phyloP scores from a whole-genome alignment of 30 jellyfish, hydroid and myxozoan species.

The Cassiopea andromeda region DNA sequence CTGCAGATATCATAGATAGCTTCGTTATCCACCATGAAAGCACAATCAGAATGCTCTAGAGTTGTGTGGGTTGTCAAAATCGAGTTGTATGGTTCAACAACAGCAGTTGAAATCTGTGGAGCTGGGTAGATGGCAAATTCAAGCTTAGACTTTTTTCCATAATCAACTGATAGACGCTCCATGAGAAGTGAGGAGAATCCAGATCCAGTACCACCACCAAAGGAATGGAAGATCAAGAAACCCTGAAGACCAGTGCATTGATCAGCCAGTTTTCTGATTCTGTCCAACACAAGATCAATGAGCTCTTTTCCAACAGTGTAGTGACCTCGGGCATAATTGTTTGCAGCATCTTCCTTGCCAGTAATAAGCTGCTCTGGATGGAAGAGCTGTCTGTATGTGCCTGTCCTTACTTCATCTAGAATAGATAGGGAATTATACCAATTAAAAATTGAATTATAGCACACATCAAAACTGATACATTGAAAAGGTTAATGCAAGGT shows the following conservation, averaged over 20 bases:
- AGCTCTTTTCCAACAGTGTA: slow-evolving; percentile 97
- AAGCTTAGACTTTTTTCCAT: slow-evolving; percentile 91
- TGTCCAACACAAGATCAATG: slow-evolving; percentile 88
- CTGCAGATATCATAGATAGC: slow-evolving; percentile 94
- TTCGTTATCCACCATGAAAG: slow-evolving; percentile 94
- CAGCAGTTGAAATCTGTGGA: slow-evolving; percentile 97
- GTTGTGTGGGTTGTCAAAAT: slow-evolving; percentile 93
- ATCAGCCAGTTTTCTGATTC: slow-evolving; percentile 93
- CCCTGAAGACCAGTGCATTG: slow-evolving; percentile 98
- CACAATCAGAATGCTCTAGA: slow-evolving; percentile 89
- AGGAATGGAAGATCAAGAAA: slow-evolving; percentile 93
- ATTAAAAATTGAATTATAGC: too few relatives aligned
- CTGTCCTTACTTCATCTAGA: slow-evolving; percentile 95
- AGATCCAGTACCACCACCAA: slow-evolving; percentile 99
- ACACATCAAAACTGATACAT: too few relatives aligned
- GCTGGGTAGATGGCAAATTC: slow-evolving; percentile 98
- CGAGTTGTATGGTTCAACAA: slow-evolving; percentile 97
- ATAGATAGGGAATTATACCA: background rate
- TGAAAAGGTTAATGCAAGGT: too few relatives aligned
- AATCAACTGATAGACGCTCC: slow-evolving; percentile 95
- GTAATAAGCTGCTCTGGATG: slow-evolving; percentile 97
- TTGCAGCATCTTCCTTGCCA: slow-evolving; percentile 98
- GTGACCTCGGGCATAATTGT: slow-evolving; percentile 99
- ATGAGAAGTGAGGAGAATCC: slow-evolving; percentile 93
- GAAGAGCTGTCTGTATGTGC: slow-evolving; percentile 90